These are phyloP conservation scores for Chrysaora quinquecirrha DNA, from an alignment of 30 jellyfish, hydroid and myxozoan species.

Conservation along the genomic window DNA sequence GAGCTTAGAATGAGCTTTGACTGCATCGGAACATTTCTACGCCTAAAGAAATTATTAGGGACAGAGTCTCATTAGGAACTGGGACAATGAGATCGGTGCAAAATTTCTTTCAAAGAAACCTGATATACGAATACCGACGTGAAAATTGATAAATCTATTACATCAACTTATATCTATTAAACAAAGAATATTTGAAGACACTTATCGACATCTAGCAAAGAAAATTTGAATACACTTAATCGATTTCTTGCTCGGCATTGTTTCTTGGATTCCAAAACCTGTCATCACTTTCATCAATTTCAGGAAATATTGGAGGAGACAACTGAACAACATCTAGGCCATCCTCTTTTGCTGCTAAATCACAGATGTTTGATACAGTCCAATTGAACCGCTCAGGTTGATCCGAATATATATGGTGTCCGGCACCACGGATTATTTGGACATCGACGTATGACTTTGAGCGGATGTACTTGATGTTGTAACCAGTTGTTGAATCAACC, in stretches of 20 bases:
- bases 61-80: too few relatives aligned
- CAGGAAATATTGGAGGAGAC: constrained; percentile 65
- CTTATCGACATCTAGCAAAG: too few relatives aligned
- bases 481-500: constrained; percentile 94
- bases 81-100: too few relatives aligned
- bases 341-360: constrained; percentile 46
- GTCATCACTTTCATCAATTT: constrained; percentile 49
- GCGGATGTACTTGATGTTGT: constrained; percentile 78
- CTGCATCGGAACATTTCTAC: too few relatives aligned
- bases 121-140: too few relatives aligned
- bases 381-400: constrained; percentile 87
- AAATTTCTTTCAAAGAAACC: too few relatives aligned
- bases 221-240: too few relatives aligned
- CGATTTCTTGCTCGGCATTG: neutral
- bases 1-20: too few relatives aligned
- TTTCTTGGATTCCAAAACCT: constrained; percentile 48
- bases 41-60: too few relatives aligned
- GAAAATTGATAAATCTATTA: too few relatives aligned
- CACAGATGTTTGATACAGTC: constrained; percentile 74
- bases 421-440: constrained; percentile 95
- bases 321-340: constrained; percentile 55
- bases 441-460: constrained; percentile 81
- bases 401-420: constrained; percentile 97
- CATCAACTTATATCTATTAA: too few relatives aligned
- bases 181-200: too few relatives aligned